Evolutionary conservation across 2,113 vertebrate species (phyloP), one percentile per base, ranked within the genome.

Genomic region (Paramisgurnus dabryanus): DNA sequence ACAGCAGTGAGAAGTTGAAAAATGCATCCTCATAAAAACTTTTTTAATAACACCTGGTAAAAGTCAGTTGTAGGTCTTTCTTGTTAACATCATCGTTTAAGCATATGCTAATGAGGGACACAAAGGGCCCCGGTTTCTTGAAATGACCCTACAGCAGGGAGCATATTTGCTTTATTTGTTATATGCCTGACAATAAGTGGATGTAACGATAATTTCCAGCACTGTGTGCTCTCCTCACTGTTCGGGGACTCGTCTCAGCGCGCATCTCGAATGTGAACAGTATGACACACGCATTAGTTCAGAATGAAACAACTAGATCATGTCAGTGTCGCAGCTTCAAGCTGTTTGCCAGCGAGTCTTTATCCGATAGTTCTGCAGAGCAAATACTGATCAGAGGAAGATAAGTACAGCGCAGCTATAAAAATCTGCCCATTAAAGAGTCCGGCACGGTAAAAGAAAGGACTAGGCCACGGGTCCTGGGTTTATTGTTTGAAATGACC

Each of bases 141-240:
- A 53, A 13, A 53, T 53, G 50, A 53, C 50, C 50, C 50, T 53
- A 53, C 61, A 40, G 64, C 13, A 8, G 17, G 57, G 18, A 12
- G 47, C 18, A 53, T 78, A 67, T 80, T 60, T 81, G 70, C 76
- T 70, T 72, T 65, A 53, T 78, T 73, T 83, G 27, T 53, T 76
- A 58, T 71, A 12, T 47, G 77, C 40, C 67, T 75, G 55, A 82
- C 17, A 67, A 66, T 80, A 80, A 82, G 61, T 27, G 69, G 76
- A 45, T 45, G 58, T 68, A 63, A 50, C 7, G 45, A 45, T 78
- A 65, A 82, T 83, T 80, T 80, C 65, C 45, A 68, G 64, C 67
- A 7, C 68, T 47, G n/a, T 70, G 45, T 57, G 18, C 58, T 68
- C 39, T 61, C 53, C 22, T 13, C 34, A 22, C 6, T 61, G 55